phyloP scores from a whole-genome alignment of 2,113 vertebrate genomes.

The Austrofundulus limnaeus region DNA sequence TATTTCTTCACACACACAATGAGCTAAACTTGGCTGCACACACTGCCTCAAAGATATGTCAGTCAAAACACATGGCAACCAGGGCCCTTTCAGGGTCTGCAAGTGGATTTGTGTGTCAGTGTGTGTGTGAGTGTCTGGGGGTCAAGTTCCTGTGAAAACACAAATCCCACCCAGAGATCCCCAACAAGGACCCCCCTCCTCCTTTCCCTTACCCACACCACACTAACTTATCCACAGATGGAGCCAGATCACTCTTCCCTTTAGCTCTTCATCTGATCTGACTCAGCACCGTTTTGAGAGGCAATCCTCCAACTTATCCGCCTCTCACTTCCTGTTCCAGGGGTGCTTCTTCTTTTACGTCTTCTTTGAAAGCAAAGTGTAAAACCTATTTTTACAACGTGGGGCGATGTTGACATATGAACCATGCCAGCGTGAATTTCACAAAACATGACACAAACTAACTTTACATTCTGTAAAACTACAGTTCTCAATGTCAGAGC shows the following conservation, averaged over 20 bases:
- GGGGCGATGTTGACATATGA: too few species aligned
- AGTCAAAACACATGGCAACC: slow-evolving; percentile 75
- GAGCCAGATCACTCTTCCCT: slow-evolving; percentile 44
- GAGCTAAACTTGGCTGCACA: slow-evolving; percentile 68
- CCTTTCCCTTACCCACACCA: slow-evolving; percentile 5
- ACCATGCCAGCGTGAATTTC: too few species aligned
- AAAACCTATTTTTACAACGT: too few species aligned
- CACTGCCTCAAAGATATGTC: slow-evolving; percentile 66
- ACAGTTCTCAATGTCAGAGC: too few species aligned
- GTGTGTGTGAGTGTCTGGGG: slow-evolving; percentile 47
- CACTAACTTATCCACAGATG: slow-evolving; percentile 33
- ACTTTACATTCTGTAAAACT: too few species aligned
- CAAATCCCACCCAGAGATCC: slow-evolving; percentile 55
- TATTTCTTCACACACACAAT: slow-evolving; percentile 48
- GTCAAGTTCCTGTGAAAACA: slow-evolving; percentile 73
- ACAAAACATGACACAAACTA: too few species aligned
- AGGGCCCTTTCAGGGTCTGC: slow-evolving; percentile 41
- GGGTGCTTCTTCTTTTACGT: background rate
- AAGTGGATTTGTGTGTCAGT: slow-evolving; percentile 32
- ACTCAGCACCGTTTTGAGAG: slow-evolving; percentile 34
- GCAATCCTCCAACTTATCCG: slow-evolving; percentile 18
- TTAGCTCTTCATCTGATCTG: slow-evolving; percentile 24
- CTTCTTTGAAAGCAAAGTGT: background rate
- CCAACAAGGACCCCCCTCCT: slow-evolving; percentile 11
- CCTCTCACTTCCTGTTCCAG: background rate